Evolutionary conservation across 2,888 invertebrate genomes (phyloP), one percentile per base, ranked within the genome.

Genomic region (Heliconius charithonia): DNA sequence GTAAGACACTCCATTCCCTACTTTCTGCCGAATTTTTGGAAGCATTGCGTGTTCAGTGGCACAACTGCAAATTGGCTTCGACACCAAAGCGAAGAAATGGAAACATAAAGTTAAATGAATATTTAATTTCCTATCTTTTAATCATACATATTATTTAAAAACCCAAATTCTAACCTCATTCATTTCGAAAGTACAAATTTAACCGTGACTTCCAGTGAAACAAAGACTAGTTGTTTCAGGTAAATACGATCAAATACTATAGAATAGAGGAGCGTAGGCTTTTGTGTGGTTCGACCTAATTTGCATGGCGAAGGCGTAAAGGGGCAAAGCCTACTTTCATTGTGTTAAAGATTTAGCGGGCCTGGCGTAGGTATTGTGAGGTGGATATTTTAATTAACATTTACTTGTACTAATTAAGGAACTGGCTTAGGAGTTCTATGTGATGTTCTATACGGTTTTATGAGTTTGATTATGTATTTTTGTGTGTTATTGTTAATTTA

Each of bases 161-260:
- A 67, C 3, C n/a, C 7, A 67, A 29, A 32, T 13, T 27, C 9
- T 22, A 71, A 71, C 27, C 32, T 32, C 12, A 32, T 13, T 59
- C 37, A 37, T 41, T 37, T 9, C 16, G 69, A 80, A 78, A 65
- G 71, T 72, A 75, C 67, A 66, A 67, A 37, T 80, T 73, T 67
- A 76, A 72, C 77, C 71, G 78, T 75, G 59, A 59, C 69, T 79
- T 63, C 62, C 74, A 74, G 59, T 45, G 67, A 27, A 79, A 79
- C 79, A 79, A 80, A 80, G 76, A 37, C 65, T 59, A 63, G 76
- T 79, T 65, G 76, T 75, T 81, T 76, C 80, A 80, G 76, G 73
- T 78, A 78, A 81, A 80, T 80, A 76, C 81, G 74, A 75, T 81
- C 78, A 78, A 81, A 81, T 80, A 81, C 76, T 73, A 59, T 59